Evolutionary conservation across 2,797 vertebrate species (phyloP), one percentile per base, ranked within the genome.

Genomic region (Anas georgica): DNA sequence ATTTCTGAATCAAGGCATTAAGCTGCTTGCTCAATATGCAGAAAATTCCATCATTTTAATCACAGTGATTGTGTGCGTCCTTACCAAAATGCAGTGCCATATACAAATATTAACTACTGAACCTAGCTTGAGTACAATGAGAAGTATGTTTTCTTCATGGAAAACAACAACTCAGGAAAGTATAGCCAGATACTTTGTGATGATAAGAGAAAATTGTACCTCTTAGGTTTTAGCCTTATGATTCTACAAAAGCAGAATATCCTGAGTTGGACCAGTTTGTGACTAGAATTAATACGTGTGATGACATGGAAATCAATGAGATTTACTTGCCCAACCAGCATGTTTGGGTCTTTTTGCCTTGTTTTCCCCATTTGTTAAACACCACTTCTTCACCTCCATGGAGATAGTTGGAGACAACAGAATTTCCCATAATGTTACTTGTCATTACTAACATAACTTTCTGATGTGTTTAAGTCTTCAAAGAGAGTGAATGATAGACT

Each of bases 1-100:
- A 77, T 92, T 95, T 91, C 84, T 85, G 86, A 91, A 83, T 91
- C 86, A 60, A 83, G 54, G 86, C 64, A 80, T 94, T 86, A 91
- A 96, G 37, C 75, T 72, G 58, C 85, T 91, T 77, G 67, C 72
- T 96, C 64, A 87, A 85, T 33, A 50, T 50, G 78, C 81, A 87
- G 88, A 92, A 94, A 95, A 94, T 74, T 93, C 48, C 20, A 10
- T 64, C 59, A 72, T 94, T 91, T 86, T 50, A 93, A 93, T 76
- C 60, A 60, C 75, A 54, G 39, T 43, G 79, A 20, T 67, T 21
- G 25, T 9, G 18, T 60, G 6, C 2, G 46, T 86, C 43, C 35
- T 70, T 90, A 78, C 70, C 70, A 94, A 88, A 91, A 82, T 37
- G 22, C 7, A 3, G 43, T 67, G n/a, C 22, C 7, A 25, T 50